These are phyloP conservation scores for Syngnathus acus DNA, from an alignment of 2,797 vertebrate species.

Conservation along the genomic window DNA sequence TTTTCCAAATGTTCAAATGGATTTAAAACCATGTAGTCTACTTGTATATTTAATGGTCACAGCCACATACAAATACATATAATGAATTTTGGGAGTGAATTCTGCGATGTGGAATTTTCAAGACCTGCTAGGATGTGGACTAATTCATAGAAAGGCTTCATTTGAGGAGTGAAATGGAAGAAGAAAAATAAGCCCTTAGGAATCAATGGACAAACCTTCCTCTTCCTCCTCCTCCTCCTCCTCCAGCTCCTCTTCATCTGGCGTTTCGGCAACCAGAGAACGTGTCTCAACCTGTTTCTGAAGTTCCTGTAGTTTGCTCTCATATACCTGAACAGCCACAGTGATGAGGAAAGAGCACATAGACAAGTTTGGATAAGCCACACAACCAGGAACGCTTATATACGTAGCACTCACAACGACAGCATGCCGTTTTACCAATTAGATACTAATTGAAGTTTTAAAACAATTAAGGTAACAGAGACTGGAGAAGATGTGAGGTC, in stretches of 20 bases:
- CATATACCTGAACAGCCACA: conserved; percentile 83
- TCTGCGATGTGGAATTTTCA: no score
- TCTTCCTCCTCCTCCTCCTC: conserved; percentile 77
- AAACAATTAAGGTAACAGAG: not conserved
- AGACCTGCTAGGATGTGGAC: no score
- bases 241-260: conserved; percentile 91
- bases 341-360: conserved; percentile 35
- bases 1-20: no score
- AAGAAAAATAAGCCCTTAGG: not conserved
- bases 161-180: no score
- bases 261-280: conserved; percentile 89
- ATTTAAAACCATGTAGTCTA: no score
- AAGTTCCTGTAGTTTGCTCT: conserved; percentile 94
- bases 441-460: not conserved
- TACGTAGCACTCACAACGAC: not conserved
- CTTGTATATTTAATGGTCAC: no score
- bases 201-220: conserved; percentile 61
- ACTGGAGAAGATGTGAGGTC: conserved; percentile 15
- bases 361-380: conserved; percentile 1
- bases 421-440: not conserved
- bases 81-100: no score
- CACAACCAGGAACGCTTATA: not conserved
- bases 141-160: no score
- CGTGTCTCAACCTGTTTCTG: conserved; percentile 97
- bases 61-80: no score